Percentiles rank a stretch among this genome's conserved stretches.
These are phyloP conservation scores for Microhierax caerulescens DNA, from an alignment of 2,797 vertebrate genomes.

Conservation along the genomic window DNA sequence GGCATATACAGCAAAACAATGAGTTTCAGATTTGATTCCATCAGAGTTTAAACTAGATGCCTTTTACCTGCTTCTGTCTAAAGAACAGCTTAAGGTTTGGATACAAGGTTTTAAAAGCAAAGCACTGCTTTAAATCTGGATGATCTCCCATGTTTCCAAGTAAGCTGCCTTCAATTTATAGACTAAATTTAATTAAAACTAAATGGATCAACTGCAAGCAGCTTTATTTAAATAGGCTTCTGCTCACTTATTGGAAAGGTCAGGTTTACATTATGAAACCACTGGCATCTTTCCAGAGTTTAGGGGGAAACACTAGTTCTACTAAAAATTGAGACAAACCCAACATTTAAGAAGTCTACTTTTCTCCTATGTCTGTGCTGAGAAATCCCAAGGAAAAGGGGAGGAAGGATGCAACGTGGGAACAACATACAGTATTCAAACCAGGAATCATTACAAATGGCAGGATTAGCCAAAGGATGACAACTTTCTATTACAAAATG, in stretches of 20 bases:
- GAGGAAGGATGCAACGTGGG: background rate
- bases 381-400: background rate
- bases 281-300: background rate
- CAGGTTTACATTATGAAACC: background rate
- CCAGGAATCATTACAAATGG: background rate
- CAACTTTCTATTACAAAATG: background rate
- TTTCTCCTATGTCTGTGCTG: background rate
- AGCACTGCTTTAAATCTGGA: conserved; percentile 40
- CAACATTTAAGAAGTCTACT: background rate
- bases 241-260: conserved; percentile 19
- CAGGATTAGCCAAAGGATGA: background rate
- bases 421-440: background rate
- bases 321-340: background rate
- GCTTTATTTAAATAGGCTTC: conserved; percentile 56
- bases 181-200: conserved; percentile 59
- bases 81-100: conserved; percentile 38
- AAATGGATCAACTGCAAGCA: conserved; percentile 54
- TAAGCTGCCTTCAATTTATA: conserved; percentile 54
- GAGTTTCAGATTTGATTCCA: background rate
- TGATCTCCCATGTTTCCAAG: background rate
- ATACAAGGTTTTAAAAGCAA: conserved; percentile 38
- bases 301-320: background rate
- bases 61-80: conserved; percentile 20
- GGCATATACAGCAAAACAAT: background rate
- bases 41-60: background rate